Conservation (phyloP, 23 tunicate species). For the Ascidia mentula region DNA sequence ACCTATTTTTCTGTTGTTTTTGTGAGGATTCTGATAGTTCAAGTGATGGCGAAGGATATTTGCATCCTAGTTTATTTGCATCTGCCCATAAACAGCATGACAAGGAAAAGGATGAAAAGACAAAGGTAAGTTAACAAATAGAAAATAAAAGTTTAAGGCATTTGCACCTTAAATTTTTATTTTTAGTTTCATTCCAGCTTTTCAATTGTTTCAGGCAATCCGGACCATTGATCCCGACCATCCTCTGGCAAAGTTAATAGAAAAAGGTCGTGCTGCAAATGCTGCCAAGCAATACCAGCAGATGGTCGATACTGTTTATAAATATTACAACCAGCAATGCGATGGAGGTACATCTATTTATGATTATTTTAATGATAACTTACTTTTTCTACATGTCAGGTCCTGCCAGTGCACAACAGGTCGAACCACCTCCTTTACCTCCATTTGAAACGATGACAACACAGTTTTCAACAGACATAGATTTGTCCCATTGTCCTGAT, state of each 20-base stretch:
- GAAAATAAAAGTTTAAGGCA: too few species aligned
- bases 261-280: constrained; percentile 78
- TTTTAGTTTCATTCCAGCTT: not conserved
- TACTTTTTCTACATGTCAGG: not conserved
- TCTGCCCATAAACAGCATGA: constrained; percentile 36
- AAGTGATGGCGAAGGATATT: constrained; percentile 63
- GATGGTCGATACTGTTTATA: constrained; percentile 54
- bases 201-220: constrained; percentile 51
- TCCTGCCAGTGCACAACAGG: not conserved
- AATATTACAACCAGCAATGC: constrained; percentile 23
- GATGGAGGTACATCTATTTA: too few species aligned
- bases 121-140: constrained; percentile 77
- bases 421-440: constrained; percentile 68
- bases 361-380: too few species aligned
- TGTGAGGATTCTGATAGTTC: constrained; percentile 46
- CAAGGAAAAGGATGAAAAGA: constrained; percentile 64
- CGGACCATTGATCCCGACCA: constrained; percentile 82
- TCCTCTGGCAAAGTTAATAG: constrained; percentile 87
- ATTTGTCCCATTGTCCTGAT: constrained; percentile 9
- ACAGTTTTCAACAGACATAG: constrained; percentile 12
- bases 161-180: too few species aligned
- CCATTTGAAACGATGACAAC: constrained; percentile 27
- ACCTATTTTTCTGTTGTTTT: not conserved
- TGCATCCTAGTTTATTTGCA: constrained; percentile 95
- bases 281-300: constrained; percentile 60